Evolutionary conservation across 2,888 invertebrate genomes (phyloP), one percentile per base, ranked within the genome.

Genomic region (Chromoteleia sp.): DNA sequence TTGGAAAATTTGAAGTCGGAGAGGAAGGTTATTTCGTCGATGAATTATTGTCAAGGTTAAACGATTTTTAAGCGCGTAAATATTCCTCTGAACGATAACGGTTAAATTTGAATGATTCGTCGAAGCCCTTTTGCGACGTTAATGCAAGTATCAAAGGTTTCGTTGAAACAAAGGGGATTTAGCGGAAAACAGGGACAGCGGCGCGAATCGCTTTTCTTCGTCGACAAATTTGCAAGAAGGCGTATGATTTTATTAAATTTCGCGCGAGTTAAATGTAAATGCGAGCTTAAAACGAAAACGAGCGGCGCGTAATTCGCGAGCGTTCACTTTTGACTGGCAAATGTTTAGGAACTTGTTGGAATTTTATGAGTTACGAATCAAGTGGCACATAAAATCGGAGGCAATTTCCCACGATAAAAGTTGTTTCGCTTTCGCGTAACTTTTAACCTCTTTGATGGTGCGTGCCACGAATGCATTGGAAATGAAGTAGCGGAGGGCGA

Each of bases 381-480:
- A 82, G 74, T 74, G 59, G 75, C 48, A 75, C 75, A 75, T 65
- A 67, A 78, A 77, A 76, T 79, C 68, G 78, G 45, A 75, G 61
- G 59, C 70, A 65, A 78, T 78, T 79, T 75, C 19, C 67, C 59
- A 65, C 79, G 70, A 67, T 71, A 75, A 79, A 82, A 79, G 79
- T 76, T 75, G 79, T 82, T 75, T 71, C 61, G 70, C 71, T 76
- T 76, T 68, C 70, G 59, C 71, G 75, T 75, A 82, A 82, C 75
- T 82, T 82, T 65, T 52, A 76, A 76, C 75, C 75, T 79, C 82
- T 82, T 82, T 79, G 76, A 82, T 63, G 74, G 79, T 75, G 78
- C 79, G 82, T 82, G 82, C 75, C 63, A 74, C 70, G 76, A 80
- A 80, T 83, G 80, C 80, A 79, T 82, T 79, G 82, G 59, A 75